Base-by-base conservation (phyloP, 2,888 invertebrate genomes). In the Catonia carolina region DNA sequence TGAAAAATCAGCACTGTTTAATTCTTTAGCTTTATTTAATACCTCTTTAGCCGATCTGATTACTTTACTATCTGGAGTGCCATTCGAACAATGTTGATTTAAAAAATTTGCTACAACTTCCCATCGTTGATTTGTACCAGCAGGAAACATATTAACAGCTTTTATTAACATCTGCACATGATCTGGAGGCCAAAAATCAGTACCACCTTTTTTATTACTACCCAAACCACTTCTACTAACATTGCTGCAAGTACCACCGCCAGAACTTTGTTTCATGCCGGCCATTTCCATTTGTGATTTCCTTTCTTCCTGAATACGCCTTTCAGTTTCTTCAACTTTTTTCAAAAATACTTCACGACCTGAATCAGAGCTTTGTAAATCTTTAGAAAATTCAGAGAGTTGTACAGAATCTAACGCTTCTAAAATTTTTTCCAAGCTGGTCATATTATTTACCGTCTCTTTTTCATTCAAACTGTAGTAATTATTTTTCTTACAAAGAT, bases 121-220 rank as follows among this genome's bases (percentile, higher is more conserved):
- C 78, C 78, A 84, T 67, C 94, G 80, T 69, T 93, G 89, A 68
- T 86, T 88, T 0, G 98, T 99, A 14, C 94, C 99, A 5, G 97
- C 96, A 0, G 99, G 99, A 72, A 97, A 99, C 3, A 98, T 74
- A 74, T 98, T 98, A 0, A 98, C 96, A 17, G 95, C 96, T 74
- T 99, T 99, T 53, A 98, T 94, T 2, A 99, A 78, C 45, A 93
- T 75, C 69, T 93, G 91, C 17, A 93, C 78, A 71, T 94, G 91
- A 59, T 88, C 89, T 51, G 83, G 82, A 12, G 80, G 80, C 99
- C 99, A 99, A 27, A 6, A 27, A 56, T 78, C 80, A 10, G 80
- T 76, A 0, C 78, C 75, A 2, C 74, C 72, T 33, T 39, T 37
- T 35, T 55, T 60, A 49, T 48, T 60, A 17, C 49, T 49, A 27